Evolutionary conservation across 2,888 invertebrate species (phyloP).

Genomic region (Gerris lacustris): DNA sequence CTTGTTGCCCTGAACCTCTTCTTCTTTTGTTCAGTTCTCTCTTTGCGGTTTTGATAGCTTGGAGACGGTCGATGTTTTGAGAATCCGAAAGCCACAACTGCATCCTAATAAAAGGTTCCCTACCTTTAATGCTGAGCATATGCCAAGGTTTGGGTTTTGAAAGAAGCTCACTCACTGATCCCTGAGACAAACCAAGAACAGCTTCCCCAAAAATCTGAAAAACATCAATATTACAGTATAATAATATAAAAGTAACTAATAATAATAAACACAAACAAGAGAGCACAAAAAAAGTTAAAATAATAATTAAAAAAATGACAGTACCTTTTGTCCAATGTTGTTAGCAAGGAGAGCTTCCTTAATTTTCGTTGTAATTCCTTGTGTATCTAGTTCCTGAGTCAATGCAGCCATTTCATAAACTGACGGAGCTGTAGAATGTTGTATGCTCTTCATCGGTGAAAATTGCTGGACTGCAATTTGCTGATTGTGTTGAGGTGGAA

Average conservation of each 20-base stretch:
- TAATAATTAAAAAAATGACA: not conserved
- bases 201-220: constrained; percentile 87
- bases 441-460: constrained; percentile 54
- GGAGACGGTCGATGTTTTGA: constrained; percentile 84
- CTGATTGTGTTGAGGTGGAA: constrained; percentile 23
- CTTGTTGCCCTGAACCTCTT: constrained; percentile 66
- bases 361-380: constrained; percentile 89
- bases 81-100: constrained; percentile 93
- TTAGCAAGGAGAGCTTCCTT: constrained; percentile 92
- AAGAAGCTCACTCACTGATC: constrained; percentile 89
- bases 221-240: constrained; percentile 18
- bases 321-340: constrained; percentile 89
- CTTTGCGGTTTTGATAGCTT: constrained; percentile 78
- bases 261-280: not conserved
- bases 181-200: constrained; percentile 89
- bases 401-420: constrained; percentile 96
- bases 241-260: not conserved
- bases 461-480: constrained; percentile 33
- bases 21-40: constrained; percentile 84
- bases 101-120: constrained; percentile 93
- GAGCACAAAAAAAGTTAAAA: constrained; percentile 2
- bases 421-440: constrained; percentile 74
- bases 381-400: constrained; percentile 91
- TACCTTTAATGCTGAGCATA: constrained; percentile 94
- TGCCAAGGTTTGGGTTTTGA: constrained; percentile 99